A percentile compares a stretch with the other conserved stretches of the same genome.
Conservation (phyloP, 2,113 vertebrate genomes). For the Phaethon lepturus region DNA sequence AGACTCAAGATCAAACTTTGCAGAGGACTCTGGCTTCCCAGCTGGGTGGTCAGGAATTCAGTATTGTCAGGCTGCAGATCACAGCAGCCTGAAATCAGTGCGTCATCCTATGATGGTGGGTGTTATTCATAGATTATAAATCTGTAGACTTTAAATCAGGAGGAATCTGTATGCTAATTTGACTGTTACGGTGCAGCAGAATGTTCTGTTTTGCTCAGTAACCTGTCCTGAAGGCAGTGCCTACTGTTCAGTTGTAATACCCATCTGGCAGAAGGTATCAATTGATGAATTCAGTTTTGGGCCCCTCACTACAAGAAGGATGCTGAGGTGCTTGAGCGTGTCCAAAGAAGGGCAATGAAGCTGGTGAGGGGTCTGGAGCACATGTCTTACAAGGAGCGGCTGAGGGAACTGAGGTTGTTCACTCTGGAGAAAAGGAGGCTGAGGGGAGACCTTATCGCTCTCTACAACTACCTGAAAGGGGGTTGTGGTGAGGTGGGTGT, state of each 20-base stretch:
- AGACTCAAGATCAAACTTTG: background rate
- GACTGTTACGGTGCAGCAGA: background rate
- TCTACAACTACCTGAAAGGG: too few relatives aligned
- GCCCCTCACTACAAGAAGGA: too few relatives aligned
- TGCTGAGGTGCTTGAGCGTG: too few relatives aligned
- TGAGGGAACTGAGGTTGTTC: too few relatives aligned
- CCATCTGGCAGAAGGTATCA: background rate
- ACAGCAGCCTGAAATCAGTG: background rate
- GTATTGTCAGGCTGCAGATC: background rate
- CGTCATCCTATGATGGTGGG: background rate
- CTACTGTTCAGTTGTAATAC: background rate
- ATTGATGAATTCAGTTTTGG: too few relatives aligned
- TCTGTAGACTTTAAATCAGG: background rate
- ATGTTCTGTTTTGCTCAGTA: background rate
- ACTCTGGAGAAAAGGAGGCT: too few relatives aligned
- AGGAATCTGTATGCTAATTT: background rate
- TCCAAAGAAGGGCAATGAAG: too few relatives aligned
- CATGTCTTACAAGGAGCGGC: too few relatives aligned
- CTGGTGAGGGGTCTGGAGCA: too few relatives aligned
- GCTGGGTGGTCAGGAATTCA: fast-evolving
- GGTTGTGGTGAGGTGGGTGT: too few relatives aligned
- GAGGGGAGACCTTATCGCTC: too few relatives aligned
- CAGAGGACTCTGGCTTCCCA: background rate
- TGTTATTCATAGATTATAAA: background rate
- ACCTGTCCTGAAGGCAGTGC: background rate